A percentile compares a stretch with the other conserved stretches of the same genome.
Conservation (phyloP, 2,797 vertebrate genomes). For the Callimico goeldii region DNA sequence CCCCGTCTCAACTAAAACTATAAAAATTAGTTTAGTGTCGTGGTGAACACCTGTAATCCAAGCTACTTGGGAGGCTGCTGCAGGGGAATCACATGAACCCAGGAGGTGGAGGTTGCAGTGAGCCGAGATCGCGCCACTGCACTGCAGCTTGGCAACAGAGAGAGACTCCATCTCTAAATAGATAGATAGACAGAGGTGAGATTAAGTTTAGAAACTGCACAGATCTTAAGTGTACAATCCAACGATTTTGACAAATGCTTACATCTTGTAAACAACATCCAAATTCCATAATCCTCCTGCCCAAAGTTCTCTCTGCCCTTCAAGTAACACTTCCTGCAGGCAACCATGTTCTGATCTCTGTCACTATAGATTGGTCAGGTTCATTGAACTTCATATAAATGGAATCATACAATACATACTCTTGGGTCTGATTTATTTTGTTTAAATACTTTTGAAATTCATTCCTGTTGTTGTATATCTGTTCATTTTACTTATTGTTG, state of each 20-base stretch:
- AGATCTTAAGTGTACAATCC: background rate
- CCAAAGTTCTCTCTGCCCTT: background rate
- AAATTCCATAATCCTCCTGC: background rate
- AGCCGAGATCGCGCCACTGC: too few relatives aligned
- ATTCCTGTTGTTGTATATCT: background rate
- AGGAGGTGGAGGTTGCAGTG: too few relatives aligned
- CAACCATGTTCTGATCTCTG: background rate
- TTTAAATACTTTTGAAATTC: background rate
- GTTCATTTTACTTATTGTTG: background rate
- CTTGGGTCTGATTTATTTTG: background rate
- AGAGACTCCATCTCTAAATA: background rate
- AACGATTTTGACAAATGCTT: background rate
- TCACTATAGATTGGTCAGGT: background rate
- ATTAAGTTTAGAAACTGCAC: background rate
- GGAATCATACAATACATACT: background rate
- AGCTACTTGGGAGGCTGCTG: too few relatives aligned
- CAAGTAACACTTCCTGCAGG: background rate
- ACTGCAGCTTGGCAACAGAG: too few relatives aligned
- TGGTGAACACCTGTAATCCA: too few relatives aligned
- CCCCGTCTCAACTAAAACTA: background rate
- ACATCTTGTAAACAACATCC: background rate
- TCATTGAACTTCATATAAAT: background rate
- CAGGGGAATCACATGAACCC: too few relatives aligned
- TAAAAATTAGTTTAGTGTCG: rapidly evolving
- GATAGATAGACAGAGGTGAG: background rate